Evolutionary conservation across 2,888 invertebrate genomes (phyloP).

Genomic region (Tipula unca): DNA sequence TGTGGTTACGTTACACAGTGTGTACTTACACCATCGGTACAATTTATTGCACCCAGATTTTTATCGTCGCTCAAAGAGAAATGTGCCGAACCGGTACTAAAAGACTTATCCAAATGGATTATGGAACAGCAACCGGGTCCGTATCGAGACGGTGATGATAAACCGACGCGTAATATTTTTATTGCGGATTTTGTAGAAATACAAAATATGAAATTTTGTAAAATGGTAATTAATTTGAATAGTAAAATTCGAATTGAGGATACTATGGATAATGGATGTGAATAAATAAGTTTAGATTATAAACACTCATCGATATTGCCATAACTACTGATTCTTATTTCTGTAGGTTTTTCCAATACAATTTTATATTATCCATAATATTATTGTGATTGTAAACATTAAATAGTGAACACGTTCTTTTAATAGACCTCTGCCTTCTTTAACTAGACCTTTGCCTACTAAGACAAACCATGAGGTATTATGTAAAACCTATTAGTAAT

Average conservation of each 20-base stretch:
- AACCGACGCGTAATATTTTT: slow-evolving; percentile 53
- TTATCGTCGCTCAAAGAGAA: slow-evolving; percentile 44
- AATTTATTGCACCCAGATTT: slow-evolving; percentile 51
- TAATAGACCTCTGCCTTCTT: too few species aligned
- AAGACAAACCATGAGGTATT: too few species aligned
- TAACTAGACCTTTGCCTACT: too few species aligned
- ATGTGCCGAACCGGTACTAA: slow-evolving; percentile 47
- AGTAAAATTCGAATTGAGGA: slow-evolving; percentile 33
- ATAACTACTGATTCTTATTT: not conserved
- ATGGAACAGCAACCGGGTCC: slow-evolving; percentile 45
- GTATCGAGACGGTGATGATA: slow-evolving; percentile 34
- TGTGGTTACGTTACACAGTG: slow-evolving; percentile 74
- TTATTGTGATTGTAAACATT: not conserved
- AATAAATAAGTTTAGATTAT: not conserved
- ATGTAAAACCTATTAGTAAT: too few species aligned
- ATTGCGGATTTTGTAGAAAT: slow-evolving; percentile 71
- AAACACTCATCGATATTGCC: not conserved
- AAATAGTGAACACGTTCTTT: not conserved
- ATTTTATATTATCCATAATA: not conserved
- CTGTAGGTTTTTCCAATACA: too few species aligned
- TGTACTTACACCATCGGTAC: slow-evolving; percentile 61
- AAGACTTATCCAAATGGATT: slow-evolving; percentile 44
- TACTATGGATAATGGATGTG: not conserved
- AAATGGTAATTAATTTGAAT: slow-evolving; percentile 59
- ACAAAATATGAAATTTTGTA: slow-evolving; percentile 53